A percentile compares a stretch with the other conserved stretches of the same genome.
Conservation (phyloP, 2,113 vertebrate species). For the Scortum barcoo region DNA sequence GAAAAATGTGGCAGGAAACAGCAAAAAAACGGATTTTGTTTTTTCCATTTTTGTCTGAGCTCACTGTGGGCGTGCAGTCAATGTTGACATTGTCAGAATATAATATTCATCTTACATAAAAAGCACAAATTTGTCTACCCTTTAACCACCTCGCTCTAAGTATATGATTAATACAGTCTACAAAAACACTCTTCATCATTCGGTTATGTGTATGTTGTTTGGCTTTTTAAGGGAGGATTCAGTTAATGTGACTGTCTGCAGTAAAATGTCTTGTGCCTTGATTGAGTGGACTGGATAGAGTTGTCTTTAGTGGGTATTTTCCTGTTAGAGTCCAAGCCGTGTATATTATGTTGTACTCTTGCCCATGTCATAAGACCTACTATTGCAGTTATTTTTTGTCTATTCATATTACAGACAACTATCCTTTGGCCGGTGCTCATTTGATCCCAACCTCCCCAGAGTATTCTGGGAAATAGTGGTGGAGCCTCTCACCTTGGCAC, state of each 20-base stretch:
- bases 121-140: neutral
- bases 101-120: conserved; percentile 1
- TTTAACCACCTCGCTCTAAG: too few relatives aligned
- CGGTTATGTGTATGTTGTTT: conserved; percentile 12
- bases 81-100: conserved; percentile 1
- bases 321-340: conserved; percentile 25
- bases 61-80: neutral
- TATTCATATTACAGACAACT: conserved; percentile 46
- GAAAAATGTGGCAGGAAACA: neutral
- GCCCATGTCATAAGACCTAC: conserved; percentile 37
- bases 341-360: conserved; percentile 35
- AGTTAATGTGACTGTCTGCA: conserved; percentile 37
- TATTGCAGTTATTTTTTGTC: conserved; percentile 51
- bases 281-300: conserved; percentile 44
- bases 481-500: conserved; percentile 80
- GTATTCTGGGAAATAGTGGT: conserved; percentile 77
- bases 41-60: neutral
- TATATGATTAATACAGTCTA: neutral
- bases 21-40: neutral
- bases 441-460: conserved; percentile 70
- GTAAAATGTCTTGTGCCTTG: conserved; percentile 31
- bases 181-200: conserved; percentile 4
- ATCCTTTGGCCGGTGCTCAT: conserved; percentile 51
- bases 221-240: conserved; percentile 18
- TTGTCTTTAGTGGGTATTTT: conserved; percentile 41